phyloP scores from a whole-genome alignment of 2,113 vertebrate species.

The Spilogale gracilis region DNA sequence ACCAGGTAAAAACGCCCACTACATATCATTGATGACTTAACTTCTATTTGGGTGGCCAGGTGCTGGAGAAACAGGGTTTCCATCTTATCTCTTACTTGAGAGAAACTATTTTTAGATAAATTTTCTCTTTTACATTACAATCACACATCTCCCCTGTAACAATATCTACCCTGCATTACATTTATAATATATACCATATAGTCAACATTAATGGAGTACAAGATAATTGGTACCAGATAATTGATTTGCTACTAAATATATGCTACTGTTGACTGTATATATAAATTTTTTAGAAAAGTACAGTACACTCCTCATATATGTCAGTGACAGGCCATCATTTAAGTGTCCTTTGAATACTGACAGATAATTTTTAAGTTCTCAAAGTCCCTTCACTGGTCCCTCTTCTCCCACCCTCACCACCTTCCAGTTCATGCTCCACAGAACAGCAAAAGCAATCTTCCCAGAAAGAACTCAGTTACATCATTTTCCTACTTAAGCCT shows the following conservation, averaged over 20 bases:
- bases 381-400: neutral
- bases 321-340: neutral
- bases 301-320: neutral
- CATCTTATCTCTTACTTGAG: neutral
- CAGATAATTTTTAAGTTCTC: neutral
- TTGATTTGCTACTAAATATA: neutral
- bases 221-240: neutral
- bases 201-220: neutral
- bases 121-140: neutral
- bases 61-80: neutral
- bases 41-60: neutral
- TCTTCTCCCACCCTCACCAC: neutral
- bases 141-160: neutral
- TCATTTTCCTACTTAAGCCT: neutral
- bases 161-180: neutral
- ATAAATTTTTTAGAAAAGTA: neutral
- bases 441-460: neutral
- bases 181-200: neutral
- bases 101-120: conserved; percentile 23
- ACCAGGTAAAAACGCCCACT: neutral
- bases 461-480: neutral
- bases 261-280: neutral
- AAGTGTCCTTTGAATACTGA: neutral
- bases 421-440: neutral
- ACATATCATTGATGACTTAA: neutral